phyloP scores from a whole-genome alignment of 2,113 vertebrate species.

The Colossoma macropomum region DNA sequence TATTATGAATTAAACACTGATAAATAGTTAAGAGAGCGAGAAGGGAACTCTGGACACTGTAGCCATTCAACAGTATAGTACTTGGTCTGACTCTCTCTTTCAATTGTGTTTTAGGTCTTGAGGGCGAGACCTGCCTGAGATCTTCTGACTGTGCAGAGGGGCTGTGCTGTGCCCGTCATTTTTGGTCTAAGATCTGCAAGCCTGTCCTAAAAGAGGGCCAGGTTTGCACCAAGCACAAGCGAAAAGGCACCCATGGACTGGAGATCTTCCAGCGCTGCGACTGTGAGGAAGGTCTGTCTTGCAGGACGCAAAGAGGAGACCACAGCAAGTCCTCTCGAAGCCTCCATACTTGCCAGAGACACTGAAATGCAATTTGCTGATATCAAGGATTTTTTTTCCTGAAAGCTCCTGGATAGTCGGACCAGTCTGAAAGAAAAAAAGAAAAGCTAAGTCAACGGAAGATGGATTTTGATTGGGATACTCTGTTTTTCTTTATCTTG shows the following conservation, averaged over 20 bases:
- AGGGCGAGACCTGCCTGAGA: conserved; percentile 84
- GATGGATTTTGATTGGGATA: conserved; percentile 65
- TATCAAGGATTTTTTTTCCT: conserved; percentile 37
- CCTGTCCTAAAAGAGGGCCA: conserved; percentile 87
- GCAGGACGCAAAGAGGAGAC: conserved; percentile 78
- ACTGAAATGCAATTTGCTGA: conserved; percentile 61
- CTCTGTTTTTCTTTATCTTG: conserved; percentile 67
- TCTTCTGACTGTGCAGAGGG: conserved; percentile 83
- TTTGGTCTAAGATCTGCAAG: conserved; percentile 92
- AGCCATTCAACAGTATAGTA: background rate
- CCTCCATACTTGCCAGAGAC: conserved; percentile 87
- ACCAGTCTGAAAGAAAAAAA: background rate
- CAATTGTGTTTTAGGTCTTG: conserved; percentile 73
- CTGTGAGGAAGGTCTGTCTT: conserved; percentile 81
- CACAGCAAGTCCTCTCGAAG: conserved; percentile 75
- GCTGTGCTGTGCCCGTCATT: conserved; percentile 87
- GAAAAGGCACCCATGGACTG: conserved; percentile 83
- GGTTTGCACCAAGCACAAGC: conserved; percentile 85
- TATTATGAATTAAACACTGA: background rate
- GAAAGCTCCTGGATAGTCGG: conserved; percentile 2
- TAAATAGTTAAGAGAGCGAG: too few species aligned
- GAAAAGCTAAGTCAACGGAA: background rate
- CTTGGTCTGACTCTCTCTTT: conserved; percentile 13
- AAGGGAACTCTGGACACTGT: too few species aligned
- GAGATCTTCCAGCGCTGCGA: conserved; percentile 90